phyloP scores from a whole-genome alignment of 2,113 vertebrate species.

The Turdus rufiventris region DNA sequence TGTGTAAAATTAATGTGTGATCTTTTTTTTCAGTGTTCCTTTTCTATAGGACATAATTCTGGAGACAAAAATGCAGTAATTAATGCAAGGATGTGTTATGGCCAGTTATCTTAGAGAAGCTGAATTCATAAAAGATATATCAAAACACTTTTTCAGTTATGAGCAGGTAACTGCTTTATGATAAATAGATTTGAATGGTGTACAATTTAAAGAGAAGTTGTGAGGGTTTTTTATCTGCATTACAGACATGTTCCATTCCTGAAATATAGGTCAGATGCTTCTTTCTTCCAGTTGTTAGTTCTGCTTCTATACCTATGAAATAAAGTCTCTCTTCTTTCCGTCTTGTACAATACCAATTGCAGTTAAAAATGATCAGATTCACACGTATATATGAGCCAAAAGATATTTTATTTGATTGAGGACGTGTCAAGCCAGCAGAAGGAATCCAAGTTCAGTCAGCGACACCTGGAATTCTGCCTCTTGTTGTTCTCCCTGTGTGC shows the following conservation, averaged over 20 bases:
- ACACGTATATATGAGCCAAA: not conserved
- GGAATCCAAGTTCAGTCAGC: not conserved
- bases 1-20: not conserved
- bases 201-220: constrained; percentile 1
- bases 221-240: not conserved
- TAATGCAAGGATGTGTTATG: not conserved
- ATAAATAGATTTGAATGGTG: constrained; percentile 20
- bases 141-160: constrained; percentile 12
- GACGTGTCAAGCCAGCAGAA: constrained; percentile 6
- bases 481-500: not conserved
- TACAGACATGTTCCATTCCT: not conserved
- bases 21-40: not conserved
- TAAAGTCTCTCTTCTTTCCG: not conserved
- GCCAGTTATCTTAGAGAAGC: constrained; percentile 11
- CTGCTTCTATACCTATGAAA: not conserved
- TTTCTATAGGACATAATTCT: not conserved
- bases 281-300: constrained; percentile 23
- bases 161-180: constrained; percentile 37
- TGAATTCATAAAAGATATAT: constrained; percentile 40
- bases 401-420: constrained; percentile 14
- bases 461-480: not conserved
- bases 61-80: not conserved
- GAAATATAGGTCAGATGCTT: constrained; percentile 53
- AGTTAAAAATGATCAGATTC: not conserved
- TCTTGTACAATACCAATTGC: not conserved